Evolutionary conservation across 2,113 vertebrate genomes (phyloP).

Genomic region (Strix uralensis): DNA sequence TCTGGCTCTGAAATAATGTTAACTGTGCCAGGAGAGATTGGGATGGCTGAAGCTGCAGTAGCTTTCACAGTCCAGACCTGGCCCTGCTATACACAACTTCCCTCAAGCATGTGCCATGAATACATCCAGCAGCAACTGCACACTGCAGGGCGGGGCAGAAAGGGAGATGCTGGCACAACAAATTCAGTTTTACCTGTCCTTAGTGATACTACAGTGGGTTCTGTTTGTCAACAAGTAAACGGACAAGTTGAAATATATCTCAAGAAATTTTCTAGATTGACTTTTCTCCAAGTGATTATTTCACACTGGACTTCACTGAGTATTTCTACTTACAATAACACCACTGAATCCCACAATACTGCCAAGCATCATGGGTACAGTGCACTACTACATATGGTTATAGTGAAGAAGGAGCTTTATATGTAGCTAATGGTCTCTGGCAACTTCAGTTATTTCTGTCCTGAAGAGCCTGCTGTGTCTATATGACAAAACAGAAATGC

Average conservation of each 20-base stretch:
- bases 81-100: background rate
- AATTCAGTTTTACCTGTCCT: background rate
- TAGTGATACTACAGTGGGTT: background rate
- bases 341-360: background rate
- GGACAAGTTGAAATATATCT: background rate
- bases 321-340: background rate
- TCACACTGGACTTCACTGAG: background rate
- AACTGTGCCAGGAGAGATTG: background rate
- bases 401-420: background rate
- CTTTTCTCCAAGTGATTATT: background rate
- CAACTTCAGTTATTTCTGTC: background rate
- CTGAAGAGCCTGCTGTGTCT: background rate
- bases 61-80: background rate
- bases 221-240: background rate
- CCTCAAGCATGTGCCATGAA: background rate
- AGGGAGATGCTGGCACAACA: background rate
- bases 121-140: accelerated
- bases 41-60: background rate
- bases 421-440: background rate
- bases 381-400: background rate
- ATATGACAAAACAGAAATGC: background rate
- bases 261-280: background rate
- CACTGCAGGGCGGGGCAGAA: background rate
- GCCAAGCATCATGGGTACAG: background rate
- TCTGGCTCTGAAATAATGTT: background rate